Percentiles rank a stretch among this genome's conserved stretches.
Evolutionary conservation across 2,113 vertebrate genomes (phyloP).

Genomic region (Pachyramphus minor): DNA sequence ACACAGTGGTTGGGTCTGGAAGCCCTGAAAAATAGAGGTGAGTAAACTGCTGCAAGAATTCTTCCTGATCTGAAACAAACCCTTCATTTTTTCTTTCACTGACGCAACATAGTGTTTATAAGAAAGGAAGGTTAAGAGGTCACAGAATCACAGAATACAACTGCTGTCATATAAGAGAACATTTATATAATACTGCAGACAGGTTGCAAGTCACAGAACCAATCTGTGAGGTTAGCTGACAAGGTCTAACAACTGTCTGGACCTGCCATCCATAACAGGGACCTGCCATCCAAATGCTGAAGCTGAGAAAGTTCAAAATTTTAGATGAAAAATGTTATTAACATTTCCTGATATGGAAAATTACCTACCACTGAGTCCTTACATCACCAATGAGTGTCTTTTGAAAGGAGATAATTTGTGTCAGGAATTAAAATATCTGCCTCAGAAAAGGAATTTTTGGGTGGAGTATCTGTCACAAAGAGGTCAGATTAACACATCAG

Average conservation of each 20-base stretch:
- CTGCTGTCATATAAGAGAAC: not conserved
- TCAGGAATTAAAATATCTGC: not conserved
- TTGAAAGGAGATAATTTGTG: not conserved
- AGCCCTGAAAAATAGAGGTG: not conserved
- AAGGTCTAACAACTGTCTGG: accelerated
- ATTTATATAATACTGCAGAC: not conserved
- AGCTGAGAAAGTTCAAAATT: not conserved
- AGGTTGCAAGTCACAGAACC: not conserved
- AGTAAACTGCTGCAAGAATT: not conserved
- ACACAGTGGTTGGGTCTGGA: not conserved
- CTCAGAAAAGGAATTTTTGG: not conserved
- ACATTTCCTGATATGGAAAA: not conserved
- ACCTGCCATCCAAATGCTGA: not conserved
- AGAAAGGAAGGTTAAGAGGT: not conserved
- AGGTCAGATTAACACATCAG: not conserved
- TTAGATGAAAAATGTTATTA: not conserved
- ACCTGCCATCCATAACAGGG: not conserved
- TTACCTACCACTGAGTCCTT: not conserved
- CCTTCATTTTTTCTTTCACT: not conserved
- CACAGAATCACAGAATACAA: not conserved
- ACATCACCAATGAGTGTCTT: not conserved
- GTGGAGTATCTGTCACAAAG: not conserved
- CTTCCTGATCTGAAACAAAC: not conserved
- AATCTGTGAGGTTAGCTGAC: not conserved
- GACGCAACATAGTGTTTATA: not conserved